These are phyloP conservation scores for Minunthozetes semirufus DNA, from an alignment of 2,888 invertebrate genomes.

Conservation along the genomic window DNA sequence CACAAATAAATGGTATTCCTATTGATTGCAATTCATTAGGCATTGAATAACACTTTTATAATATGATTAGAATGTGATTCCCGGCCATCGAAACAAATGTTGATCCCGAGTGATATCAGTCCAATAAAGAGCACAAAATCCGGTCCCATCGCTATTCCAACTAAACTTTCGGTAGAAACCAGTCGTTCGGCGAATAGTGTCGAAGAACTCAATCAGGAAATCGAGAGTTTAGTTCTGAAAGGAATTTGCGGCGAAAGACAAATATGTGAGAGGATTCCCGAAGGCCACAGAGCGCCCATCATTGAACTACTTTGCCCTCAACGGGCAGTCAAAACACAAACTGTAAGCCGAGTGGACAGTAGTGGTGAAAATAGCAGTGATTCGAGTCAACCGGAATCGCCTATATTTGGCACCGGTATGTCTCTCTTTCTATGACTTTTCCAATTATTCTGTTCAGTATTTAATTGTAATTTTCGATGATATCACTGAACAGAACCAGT, in stretches of 20 bases:
- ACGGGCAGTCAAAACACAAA: constrained; percentile 47
- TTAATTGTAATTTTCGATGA: neutral
- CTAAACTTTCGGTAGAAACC: constrained; percentile 30
- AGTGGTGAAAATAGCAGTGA: constrained; percentile 33
- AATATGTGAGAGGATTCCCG: constrained; percentile 63
- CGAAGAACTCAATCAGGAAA: constrained; percentile 76
- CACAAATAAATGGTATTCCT: neutral
- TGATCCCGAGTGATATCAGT: neutral
- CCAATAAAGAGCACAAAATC: constrained; percentile 44
- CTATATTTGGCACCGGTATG: neutral
- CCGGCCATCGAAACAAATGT: neutral
- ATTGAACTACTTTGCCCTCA: constrained; percentile 62
- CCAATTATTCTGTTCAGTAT: neutral
- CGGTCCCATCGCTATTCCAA: constrained; percentile 54
- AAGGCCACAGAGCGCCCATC: constrained; percentile 75
- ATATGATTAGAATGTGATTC: neutral
- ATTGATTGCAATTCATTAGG: neutral
- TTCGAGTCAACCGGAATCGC: constrained; percentile 18
- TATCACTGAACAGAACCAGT: neutral
- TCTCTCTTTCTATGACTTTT: neutral
- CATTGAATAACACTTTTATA: too few species aligned
- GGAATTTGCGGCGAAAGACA: constrained; percentile 45
- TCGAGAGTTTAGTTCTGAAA: constrained; percentile 67
- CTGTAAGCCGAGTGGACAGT: constrained; percentile 54
- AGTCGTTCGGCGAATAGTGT: constrained; percentile 69